Conservation (phyloP, 1,140 invertebrate species). For the Grapholita molesta region DNA sequence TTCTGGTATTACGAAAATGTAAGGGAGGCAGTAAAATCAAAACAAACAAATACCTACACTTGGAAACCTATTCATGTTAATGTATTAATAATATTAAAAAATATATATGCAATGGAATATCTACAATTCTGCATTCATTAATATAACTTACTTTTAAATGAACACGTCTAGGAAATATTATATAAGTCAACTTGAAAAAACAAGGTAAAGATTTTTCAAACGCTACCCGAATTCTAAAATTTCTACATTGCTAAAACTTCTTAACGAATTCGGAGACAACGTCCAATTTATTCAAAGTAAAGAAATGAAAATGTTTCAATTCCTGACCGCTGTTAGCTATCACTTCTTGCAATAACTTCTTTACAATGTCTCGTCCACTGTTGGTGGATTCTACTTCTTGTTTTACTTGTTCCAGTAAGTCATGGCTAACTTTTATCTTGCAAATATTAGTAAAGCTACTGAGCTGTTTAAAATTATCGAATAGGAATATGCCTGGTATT, state of each 20-base stretch:
- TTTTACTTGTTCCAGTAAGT: constrained; percentile 32
- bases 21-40: too few relatives aligned
- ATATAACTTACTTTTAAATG: too few relatives aligned
- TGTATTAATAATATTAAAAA: too few relatives aligned
- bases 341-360: constrained; percentile 36
- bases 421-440: constrained; percentile 43
- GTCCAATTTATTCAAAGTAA: constrained; percentile 56
- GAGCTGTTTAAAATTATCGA: constrained; percentile 49
- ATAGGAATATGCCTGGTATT: constrained; percentile 62
- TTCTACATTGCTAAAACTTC: constrained; percentile 17
- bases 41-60: too few relatives aligned
- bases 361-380: constrained; percentile 37
- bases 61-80: too few relatives aligned
- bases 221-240: too few relatives aligned
- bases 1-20: too few relatives aligned
- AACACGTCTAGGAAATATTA: too few relatives aligned
- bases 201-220: too few relatives aligned
- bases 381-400: constrained; percentile 20
- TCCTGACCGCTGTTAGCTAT: constrained; percentile 19
- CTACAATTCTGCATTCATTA: too few relatives aligned
- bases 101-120: too few relatives aligned
- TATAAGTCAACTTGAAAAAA: too few relatives aligned
- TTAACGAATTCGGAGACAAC: constrained; percentile 35
- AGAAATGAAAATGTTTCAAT: constrained; percentile 55
- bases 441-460: constrained; percentile 47